Percentiles rank a stretch among this genome's conserved stretches.
These are phyloP conservation scores for Pterocles orientalis DNA, from an alignment of 2,113 vertebrate genomes.

Conservation along the genomic window DNA sequence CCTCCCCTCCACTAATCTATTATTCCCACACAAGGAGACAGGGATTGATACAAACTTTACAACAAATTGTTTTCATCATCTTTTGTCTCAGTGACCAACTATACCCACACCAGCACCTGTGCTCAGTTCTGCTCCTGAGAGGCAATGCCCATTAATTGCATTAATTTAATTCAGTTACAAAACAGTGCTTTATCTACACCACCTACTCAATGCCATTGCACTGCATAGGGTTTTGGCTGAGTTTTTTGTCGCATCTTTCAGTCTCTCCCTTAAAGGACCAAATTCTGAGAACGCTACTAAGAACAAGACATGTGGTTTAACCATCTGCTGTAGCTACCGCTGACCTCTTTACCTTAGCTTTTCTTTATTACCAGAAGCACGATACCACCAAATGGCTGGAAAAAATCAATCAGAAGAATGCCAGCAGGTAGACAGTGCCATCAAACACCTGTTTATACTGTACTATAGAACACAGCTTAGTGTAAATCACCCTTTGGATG, in stretches of 20 bases:
- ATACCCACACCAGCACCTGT: neutral
- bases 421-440: slow-evolving; percentile 14
- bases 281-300: neutral
- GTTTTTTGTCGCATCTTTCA: neutral
- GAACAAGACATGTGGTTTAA: neutral
- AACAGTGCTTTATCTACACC: neutral
- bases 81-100: neutral
- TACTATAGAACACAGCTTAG: neutral
- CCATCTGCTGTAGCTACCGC: neutral
- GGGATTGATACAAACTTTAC: neutral
- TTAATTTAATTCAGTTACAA: neutral
- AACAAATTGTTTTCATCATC: neutral
- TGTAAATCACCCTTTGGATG: neutral
- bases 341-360: slow-evolving; percentile 28
- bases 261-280: neutral
- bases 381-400: neutral
- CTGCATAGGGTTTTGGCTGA: rapidly evolving
- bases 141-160: neutral
- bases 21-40: neutral
- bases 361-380: neutral
- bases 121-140: neutral
- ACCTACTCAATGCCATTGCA: neutral
- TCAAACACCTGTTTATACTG: neutral
- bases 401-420: slow-evolving; percentile 16
- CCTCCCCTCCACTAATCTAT: neutral